These are phyloP conservation scores for Liparis tanakae DNA, from an alignment of 2,797 vertebrate genomes.

Conservation along the genomic window DNA sequence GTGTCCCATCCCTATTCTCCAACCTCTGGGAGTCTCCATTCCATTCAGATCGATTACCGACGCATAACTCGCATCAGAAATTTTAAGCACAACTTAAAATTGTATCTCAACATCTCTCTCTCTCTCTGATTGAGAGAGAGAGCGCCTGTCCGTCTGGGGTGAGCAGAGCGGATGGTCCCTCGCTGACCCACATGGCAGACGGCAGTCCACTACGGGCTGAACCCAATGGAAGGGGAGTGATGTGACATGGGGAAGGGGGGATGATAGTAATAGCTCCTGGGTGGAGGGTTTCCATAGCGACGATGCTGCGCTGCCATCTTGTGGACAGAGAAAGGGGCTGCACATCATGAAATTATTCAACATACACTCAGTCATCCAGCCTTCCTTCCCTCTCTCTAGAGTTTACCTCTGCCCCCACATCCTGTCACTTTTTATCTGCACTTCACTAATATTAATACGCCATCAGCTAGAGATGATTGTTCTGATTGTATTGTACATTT, in stretches of 20 bases:
- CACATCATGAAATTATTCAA: constrained; percentile 19
- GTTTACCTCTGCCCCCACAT: constrained; percentile 24
- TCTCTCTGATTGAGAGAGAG: not conserved
- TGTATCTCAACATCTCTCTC: constrained; percentile 34
- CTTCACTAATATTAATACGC: constrained; percentile 42
- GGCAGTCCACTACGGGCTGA: constrained; percentile 43
- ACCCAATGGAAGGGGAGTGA: constrained; percentile 34
- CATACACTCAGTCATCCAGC: not conserved
- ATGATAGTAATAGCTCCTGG: constrained; percentile 30
- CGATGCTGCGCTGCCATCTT: constrained; percentile 67
- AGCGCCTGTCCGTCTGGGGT: not conserved
- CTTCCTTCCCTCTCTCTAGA: constrained; percentile 16
- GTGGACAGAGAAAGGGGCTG: constrained; percentile 60
- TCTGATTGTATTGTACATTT: not conserved
- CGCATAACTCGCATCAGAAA: constrained; percentile 22
- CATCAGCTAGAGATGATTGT: constrained; percentile 50
- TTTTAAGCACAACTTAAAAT: constrained; percentile 45
- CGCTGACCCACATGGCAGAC: constrained; percentile 47
- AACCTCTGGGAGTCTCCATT: constrained; percentile 19
- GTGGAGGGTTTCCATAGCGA: constrained; percentile 72
- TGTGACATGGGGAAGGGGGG: constrained; percentile 3
- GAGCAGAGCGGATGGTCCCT: not conserved
- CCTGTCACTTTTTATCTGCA: constrained; percentile 40
- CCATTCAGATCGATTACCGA: constrained; percentile 10
- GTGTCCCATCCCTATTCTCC: constrained; percentile 21